Base-by-base conservation (phyloP, 2,888 invertebrate genomes). In the Ichneumoninae sp. region DNA sequence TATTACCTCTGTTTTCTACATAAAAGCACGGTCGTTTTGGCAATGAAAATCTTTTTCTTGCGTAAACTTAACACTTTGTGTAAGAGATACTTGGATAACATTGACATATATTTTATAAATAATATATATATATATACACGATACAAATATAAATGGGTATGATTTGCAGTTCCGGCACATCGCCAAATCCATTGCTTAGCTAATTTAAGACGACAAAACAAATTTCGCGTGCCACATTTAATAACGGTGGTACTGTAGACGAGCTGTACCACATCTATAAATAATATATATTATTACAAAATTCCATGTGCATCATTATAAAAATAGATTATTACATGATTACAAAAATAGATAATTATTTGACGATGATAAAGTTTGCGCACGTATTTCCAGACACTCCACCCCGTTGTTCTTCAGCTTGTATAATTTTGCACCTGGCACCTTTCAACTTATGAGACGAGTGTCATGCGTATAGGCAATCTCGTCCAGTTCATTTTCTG, bases 401-500 rank as follows among this genome's bases (percentile, higher is more conserved):
- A 30, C 4, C 19, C 36, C 8, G 36, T 13, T 60, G 40, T 63
- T n/a, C 3, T 63, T 7, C 33, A 13, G 30, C 36, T 36, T 1
- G 0, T 63, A n/a, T 33, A 7, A 63, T 36, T 0, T 16, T 16
- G n/a, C n/a, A 16, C 10, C 26, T 3, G 63, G 36, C 30, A 30
- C 1, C 7, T 47, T 76, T 66, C 10, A 76, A 40, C 36, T 26
- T 16, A 79, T 60, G 10, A 71, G 52, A 60, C 47, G 75, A 22
- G 47, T 47, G 22, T 75, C 40, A 54, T 75, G 65, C 52, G 47
- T 60, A 30, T 30, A 47, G 5, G 79, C 16, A n/a, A 36, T 26
- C 44, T 83, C 71, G 10, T 80, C 71, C 1, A 50, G 16, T 60
- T 80, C 80, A 36, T 68, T 75, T 71, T 83, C 80, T 33, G 83